A percentile compares a stretch with the other conserved stretches of the same genome.
These are phyloP conservation scores for Sinocyclocheilus anophthalmus DNA, from an alignment of 2,113 vertebrate species.

Conservation along the genomic window DNA sequence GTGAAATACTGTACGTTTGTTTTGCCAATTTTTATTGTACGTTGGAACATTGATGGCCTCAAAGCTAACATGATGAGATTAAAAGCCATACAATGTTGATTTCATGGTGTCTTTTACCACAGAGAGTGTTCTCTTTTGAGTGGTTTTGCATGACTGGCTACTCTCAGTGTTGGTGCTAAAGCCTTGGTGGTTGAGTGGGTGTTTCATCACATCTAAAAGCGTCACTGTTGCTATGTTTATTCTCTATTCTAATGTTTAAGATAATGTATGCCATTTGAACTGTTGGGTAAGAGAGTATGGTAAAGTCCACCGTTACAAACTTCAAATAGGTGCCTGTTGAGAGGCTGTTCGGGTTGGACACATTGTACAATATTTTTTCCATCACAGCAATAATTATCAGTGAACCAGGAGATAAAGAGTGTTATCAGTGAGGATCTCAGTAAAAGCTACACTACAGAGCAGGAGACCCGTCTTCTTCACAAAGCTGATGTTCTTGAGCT, in stretches of 20 bases:
- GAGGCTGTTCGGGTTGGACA: not conserved
- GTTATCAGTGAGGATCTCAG: not conserved
- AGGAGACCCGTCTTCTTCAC: not conserved
- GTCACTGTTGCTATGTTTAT: not conserved
- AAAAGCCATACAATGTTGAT: not conserved
- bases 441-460: not conserved
- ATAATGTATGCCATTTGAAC: not conserved
- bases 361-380: not conserved
- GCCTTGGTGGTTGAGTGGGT: not conserved
- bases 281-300: not conserved
- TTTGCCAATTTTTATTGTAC: not conserved
- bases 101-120: too few species aligned
- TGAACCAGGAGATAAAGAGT: slow-evolving; percentile 3
- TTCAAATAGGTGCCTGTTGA: not conserved
- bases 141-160: not conserved
- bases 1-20: too few species aligned
- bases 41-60: not conserved
- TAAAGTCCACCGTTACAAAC: not conserved
- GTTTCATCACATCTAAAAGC: not conserved
- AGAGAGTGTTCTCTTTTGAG: not conserved
- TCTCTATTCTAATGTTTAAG: not conserved
- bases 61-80: not conserved
- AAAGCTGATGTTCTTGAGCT: not conserved
- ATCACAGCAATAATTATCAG: not conserved
- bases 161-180: not conserved